Conservation (phyloP, 2,113 vertebrate genomes). For the Microcebus griseorufus region DNA sequence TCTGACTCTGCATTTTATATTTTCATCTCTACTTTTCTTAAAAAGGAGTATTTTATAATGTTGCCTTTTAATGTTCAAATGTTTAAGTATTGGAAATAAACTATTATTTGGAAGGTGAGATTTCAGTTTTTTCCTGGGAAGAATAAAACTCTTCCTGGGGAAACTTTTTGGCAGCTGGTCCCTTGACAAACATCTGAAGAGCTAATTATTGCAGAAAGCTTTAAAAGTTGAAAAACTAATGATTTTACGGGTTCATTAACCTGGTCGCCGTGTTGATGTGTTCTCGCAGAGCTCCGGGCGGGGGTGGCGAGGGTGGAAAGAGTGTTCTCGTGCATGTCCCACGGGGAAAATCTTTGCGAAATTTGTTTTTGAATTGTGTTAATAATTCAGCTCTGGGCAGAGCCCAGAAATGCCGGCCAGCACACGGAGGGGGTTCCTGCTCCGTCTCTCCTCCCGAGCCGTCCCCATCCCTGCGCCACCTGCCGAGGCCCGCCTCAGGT, state of each 20-base stretch:
- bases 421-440: neutral
- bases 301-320: neutral
- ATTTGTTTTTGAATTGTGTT: neutral
- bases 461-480: neutral
- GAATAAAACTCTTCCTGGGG: neutral
- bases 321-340: neutral
- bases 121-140: neutral
- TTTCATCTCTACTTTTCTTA: neutral
- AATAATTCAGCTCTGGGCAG: neutral
- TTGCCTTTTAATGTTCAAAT: neutral
- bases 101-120: constrained; percentile 9
- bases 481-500: neutral
- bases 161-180: neutral
- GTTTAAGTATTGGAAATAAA: constrained; percentile 27
- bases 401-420: neutral
- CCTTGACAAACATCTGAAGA: constrained; percentile 15
- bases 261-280: neutral
- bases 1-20: neutral
- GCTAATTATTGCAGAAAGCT: neutral
- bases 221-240: constrained; percentile 5
- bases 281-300: neutral
- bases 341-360: neutral
- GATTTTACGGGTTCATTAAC: constrained; percentile 1
- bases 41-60: neutral
- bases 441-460: neutral